Evolutionary conservation across 1,140 invertebrate genomes (phyloP), one percentile per base, ranked within the genome.

Genomic region (Pseudomyrmex pallidus): DNA sequence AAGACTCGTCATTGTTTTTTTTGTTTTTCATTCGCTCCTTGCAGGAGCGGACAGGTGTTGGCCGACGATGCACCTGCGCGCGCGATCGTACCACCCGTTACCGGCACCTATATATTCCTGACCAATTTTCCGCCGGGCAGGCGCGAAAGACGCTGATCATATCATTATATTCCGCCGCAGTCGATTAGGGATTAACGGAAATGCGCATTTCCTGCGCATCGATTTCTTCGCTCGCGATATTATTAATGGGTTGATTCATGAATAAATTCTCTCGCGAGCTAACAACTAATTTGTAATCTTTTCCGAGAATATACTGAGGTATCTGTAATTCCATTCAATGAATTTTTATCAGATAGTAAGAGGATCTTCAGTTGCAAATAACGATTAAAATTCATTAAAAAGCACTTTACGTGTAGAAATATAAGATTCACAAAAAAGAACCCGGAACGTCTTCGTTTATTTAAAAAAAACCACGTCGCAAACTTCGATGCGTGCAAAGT

Each of bases 31-130:
- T 54, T 80, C 54, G 67, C 72, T 61, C 15, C 64, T 78, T 59
- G 44, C 76, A 80, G 66, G n/a, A 78, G 76, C 44, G 35, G 76
- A 80, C 76, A 80, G 76, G 76, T 80, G 76, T 80, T 61, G 67
- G 66, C 66, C 46, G 76, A 80, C 64, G 76, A 9, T 72, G 76
- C 76, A 80, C 76, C 76, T 80, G 76, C 76, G 63, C 63, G 50
- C 25, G 64, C 7, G 62, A 52, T 35, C 48, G 44, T 48, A 72
- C 56, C 54, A 70, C 67, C 66, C 66, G 76, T 70, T 57, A 68
- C 46, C 76, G 66, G 46, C 66, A 61, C 54, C 66, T 80, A 80
- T 80, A 35, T 35, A 70, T 20, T 72, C 66, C 66, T 50, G 66
- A 80, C 66, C 76, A 80, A 80, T 80, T 80, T 80, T 80, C 76